These are phyloP conservation scores for Bambusicola thoracicus DNA, from an alignment of 2,113 vertebrate species.

Conservation along the genomic window DNA sequence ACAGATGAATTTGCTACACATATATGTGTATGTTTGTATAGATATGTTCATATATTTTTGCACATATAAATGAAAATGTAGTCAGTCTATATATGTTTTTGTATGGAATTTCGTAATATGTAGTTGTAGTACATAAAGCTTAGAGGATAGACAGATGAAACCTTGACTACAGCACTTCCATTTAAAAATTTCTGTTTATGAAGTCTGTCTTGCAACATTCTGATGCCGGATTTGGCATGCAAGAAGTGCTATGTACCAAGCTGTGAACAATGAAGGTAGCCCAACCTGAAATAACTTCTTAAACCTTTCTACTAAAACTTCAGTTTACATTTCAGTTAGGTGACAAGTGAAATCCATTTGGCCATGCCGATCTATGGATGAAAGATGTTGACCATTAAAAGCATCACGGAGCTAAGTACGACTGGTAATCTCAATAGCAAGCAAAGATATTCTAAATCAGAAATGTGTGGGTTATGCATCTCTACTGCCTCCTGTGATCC, in stretches of 20 bases:
- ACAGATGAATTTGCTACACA: neutral
- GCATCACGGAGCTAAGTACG: conserved; percentile 11
- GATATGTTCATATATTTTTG: neutral
- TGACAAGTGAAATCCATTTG: conserved; percentile 40
- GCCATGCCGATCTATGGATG: conserved; percentile 28
- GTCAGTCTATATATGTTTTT: neutral
- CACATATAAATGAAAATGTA: neutral
- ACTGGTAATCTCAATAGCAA: conserved; percentile 14
- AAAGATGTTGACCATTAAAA: conserved; percentile 45
- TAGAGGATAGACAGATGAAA: neutral
- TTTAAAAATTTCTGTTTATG: neutral
- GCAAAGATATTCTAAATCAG: conserved; percentile 32
- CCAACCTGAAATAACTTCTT: neutral
- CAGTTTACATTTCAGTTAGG: conserved; percentile 33
- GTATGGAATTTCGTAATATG: neutral
- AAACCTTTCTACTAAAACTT: conserved; percentile 40
- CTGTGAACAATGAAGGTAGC: neutral
- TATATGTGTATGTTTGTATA: neutral
- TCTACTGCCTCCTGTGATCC: neutral
- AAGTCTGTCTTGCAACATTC: neutral
- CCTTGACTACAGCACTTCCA: neutral
- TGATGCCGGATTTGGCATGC: fast-evolving
- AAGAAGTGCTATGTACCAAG: neutral
- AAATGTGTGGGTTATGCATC: neutral
- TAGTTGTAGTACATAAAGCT: neutral